Conservation (phyloP, 2,888 invertebrate genomes). For the Eristalis arbustorum region DNA sequence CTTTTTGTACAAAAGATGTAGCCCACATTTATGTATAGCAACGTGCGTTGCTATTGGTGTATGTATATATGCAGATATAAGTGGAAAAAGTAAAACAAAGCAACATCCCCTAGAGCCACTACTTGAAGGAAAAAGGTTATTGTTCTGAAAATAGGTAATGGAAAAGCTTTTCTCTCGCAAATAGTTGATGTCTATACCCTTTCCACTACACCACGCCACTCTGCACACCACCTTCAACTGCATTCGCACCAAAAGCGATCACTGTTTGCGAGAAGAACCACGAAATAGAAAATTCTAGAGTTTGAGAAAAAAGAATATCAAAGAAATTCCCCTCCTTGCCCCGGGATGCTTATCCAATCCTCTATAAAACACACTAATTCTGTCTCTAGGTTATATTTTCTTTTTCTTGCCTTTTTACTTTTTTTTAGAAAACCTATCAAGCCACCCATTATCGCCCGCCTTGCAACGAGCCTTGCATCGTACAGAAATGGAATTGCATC, state of each 20-base stretch:
- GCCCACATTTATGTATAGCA: background rate
- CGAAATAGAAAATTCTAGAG: constrained; percentile 12
- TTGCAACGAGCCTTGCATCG: constrained; percentile 52
- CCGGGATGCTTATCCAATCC: background rate
- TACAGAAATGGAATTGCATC: constrained; percentile 61
- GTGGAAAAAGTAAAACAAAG: background rate
- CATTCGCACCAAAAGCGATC: constrained; percentile 24
- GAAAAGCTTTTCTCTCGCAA: constrained; percentile 70
- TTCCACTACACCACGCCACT: background rate
- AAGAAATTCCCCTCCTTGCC: constrained; percentile 22
- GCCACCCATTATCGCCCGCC: background rate
- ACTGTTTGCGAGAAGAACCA: constrained; percentile 13
- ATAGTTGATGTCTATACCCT: constrained; percentile 39
- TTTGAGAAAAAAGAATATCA: constrained; percentile 43
- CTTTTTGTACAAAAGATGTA: constrained; percentile 48
- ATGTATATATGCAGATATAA: constrained; percentile 20
- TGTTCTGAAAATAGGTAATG: constrained; percentile 75
- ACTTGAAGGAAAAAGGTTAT: constrained; percentile 75
- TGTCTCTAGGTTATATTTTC: constrained; percentile 70
- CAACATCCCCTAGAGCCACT: constrained; percentile 24
- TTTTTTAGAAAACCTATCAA: constrained; percentile 23
- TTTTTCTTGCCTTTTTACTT: background rate
- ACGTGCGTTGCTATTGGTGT: background rate
- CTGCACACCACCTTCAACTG: constrained; percentile 1
- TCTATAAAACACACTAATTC: constrained; percentile 51